Evolutionary conservation across 2,113 vertebrate species (phyloP).

Genomic region (Sinocyclocheilus anophthalmus): DNA sequence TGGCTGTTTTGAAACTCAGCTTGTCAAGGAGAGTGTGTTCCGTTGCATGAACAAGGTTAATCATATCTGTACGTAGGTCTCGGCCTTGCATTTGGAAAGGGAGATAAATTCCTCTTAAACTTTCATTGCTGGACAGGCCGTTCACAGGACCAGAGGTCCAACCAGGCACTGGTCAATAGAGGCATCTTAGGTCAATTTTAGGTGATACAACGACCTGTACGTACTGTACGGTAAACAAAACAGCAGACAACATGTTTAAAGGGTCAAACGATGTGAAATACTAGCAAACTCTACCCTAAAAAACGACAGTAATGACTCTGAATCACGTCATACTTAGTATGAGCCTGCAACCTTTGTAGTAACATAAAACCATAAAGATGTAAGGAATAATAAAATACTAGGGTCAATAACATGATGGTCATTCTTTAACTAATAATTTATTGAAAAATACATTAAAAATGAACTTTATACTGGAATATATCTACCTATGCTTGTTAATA

Average conservation of each 20-base stretch:
- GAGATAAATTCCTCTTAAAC: conserved; percentile 71
- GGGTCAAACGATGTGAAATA: neutral
- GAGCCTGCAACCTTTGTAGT: neutral
- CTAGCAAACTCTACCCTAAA: neutral
- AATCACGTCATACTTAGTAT: neutral
- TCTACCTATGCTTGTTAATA: neutral
- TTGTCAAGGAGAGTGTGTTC: conserved; percentile 69
- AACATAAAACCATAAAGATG: neutral
- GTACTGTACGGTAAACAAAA: neutral
- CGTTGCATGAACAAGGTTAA: conserved; percentile 70
- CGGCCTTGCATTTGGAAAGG: conserved; percentile 70
- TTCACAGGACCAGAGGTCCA: conserved; percentile 57
- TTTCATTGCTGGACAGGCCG: conserved; percentile 51
- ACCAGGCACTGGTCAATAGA: conserved; percentile 6
- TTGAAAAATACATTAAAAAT: neutral
- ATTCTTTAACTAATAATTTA: neutral
- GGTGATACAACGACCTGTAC: neutral
- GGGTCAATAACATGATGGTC: neutral
- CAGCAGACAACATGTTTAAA: neutral
- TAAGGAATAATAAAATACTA: neutral
- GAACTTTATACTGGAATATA: neutral
- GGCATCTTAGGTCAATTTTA: too few relatives aligned
- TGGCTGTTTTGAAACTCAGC: conserved; percentile 63
- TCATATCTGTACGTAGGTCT: conserved; percentile 75
- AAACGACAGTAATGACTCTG: neutral